Conservation (phyloP, 2,797 vertebrate species). For the Sebastes alutus region DNA sequence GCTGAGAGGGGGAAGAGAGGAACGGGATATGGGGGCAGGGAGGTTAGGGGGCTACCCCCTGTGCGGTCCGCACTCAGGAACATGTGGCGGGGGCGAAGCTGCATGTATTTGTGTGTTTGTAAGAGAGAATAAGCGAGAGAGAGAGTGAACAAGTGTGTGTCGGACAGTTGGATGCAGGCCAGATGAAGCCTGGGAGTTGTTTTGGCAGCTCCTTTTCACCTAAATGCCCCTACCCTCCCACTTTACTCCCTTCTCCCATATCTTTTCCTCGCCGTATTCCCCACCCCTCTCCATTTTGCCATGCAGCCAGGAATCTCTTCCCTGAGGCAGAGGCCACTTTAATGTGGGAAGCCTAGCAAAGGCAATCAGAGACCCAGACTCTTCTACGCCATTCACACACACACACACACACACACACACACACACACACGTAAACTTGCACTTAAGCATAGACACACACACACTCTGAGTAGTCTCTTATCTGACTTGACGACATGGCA, state of each 20-base stretch:
- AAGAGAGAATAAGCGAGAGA: conserved; percentile 32
- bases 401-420: conserved; percentile 33
- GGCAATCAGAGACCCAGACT: conserved; percentile 84
- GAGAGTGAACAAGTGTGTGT: conserved; percentile 69
- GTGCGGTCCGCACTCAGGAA: conserved; percentile 79
- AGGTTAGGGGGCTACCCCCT: conserved; percentile 75
- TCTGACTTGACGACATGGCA: conserved; percentile 79
- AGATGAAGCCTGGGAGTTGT: conserved; percentile 78
- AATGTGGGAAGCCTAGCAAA: conserved; percentile 82
- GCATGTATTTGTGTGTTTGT: conserved; percentile 72
- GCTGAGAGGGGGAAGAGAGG: conserved; percentile 79
- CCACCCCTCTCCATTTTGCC: conserved; percentile 72
- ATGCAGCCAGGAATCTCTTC: conserved; percentile 80
- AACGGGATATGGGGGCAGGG: conserved; percentile 78
- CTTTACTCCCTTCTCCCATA: conserved; percentile 68
- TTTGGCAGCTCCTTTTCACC: conserved; percentile 79
- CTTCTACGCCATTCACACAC: conserved; percentile 66
- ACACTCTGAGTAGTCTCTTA: conserved; percentile 73
- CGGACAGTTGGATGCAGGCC: conserved; percentile 80
- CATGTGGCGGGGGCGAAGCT: conserved; percentile 74
- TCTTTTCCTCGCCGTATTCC: conserved; percentile 70
- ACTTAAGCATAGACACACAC: conserved; percentile 63
- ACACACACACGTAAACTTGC: conserved; percentile 40
- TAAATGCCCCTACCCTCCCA: conserved; percentile 72
- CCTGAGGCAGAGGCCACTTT: conserved; percentile 81